Base-by-base conservation (phyloP, 2,113 vertebrate genomes). In the Cephalopholis sonnerati region DNA sequence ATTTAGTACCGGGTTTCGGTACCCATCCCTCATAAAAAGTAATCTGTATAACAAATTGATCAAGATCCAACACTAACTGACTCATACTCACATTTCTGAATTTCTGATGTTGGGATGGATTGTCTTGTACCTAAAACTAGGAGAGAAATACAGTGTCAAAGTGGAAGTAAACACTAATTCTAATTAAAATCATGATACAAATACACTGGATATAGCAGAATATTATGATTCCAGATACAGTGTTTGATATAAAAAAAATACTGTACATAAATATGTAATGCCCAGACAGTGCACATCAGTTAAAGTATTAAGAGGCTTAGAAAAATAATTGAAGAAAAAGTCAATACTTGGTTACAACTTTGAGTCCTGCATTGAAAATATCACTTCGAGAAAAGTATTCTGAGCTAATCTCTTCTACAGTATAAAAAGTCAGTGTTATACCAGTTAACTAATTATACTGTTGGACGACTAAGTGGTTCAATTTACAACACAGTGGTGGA, bases 41-140 rank as follows among this genome's bases (percentile, higher is more conserved):
- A 2, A 27, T n/a, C 11, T 7, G 15, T 32, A 54, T 7, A 54
- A 9, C 55, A 3, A 61, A 66, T 18, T 39, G 11, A 75, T 36
- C 32, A 6, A 50, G 7, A 59, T 25, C 10, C 7, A 71, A 36
- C 22, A 66, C 1, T 68, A 9, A 68, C 12, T 51, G 7, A 65
- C 0, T 12, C 22, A 4, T 73, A 91, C 93, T 93, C 59, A 93
- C 93, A 86, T 81, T 65, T 89, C 25, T 55, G 79, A 62, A 68
- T 55, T 32, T 90, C 79, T 64, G 24, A 12, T 41, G 79, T 68
- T 24, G 32, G 55, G 24, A 84, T 10, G 1, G 74, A 77, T 50
- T 73, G 75, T 29, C 27, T 29, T 4, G 36, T 44, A 11, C 61
- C 18, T 22, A 93, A 51, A 74, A 85, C 91, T 91, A 20, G 8